Evolutionary conservation across 2,888 invertebrate species (phyloP).

Genomic region (Gymnosoma rotundatum): DNA sequence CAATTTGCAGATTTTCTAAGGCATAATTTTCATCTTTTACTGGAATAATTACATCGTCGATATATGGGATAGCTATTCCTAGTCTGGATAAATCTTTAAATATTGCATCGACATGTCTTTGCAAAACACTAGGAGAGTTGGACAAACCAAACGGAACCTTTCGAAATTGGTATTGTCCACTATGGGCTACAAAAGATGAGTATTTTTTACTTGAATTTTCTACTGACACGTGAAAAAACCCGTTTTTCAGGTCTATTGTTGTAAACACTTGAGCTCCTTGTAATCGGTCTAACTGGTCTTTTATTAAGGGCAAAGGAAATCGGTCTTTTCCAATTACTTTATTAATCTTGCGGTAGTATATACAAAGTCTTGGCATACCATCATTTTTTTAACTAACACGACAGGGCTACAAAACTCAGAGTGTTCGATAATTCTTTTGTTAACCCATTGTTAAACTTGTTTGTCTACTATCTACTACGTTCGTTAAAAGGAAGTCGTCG

Average conservation of each 20-base stretch:
- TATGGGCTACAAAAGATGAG: constrained; percentile 69
- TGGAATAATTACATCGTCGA: constrained; percentile 75
- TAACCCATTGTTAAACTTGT: constrained; percentile 55
- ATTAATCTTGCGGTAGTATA: constrained; percentile 49
- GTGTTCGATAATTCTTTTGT: constrained; percentile 50
- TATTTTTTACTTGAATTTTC: constrained; percentile 50
- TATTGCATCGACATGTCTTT: constrained; percentile 71
- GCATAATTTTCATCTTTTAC: constrained; percentile 52
- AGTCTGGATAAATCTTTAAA: constrained; percentile 55
- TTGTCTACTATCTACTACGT: constrained; percentile 47
- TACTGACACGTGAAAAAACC: constrained; percentile 41
- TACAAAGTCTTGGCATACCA: constrained; percentile 41
- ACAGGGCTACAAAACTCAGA: constrained; percentile 74
- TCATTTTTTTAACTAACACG: constrained; percentile 73
- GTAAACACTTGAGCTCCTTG: constrained; percentile 73
- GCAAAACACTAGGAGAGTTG: constrained; percentile 74
- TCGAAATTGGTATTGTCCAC: constrained; percentile 74
- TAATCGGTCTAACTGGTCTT: constrained; percentile 75
- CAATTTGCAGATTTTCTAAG: constrained; percentile 51
- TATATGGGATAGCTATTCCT: constrained; percentile 67
- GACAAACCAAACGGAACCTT: constrained; percentile 78
- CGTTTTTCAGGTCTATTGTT: constrained; percentile 74
- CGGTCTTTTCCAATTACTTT: constrained; percentile 51
- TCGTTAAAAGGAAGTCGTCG: constrained; percentile 45
- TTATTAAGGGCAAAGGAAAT: constrained; percentile 74